Evolutionary conservation across 2,888 invertebrate species (phyloP).

Genomic region (Aphrophora alni): DNA sequence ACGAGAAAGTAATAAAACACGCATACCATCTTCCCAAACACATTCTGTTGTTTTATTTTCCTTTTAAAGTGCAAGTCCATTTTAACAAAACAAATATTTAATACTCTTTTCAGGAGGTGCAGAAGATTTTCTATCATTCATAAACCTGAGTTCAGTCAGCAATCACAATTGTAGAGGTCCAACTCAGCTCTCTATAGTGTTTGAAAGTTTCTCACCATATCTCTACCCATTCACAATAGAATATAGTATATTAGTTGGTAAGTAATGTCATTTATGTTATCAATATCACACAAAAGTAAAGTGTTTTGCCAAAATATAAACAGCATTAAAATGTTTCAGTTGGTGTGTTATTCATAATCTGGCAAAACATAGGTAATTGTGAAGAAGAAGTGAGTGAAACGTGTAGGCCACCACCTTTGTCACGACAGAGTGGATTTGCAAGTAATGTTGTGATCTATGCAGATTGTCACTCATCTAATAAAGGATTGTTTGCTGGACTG

Average conservation of each 20-base stretch:
- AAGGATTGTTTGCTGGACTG: conserved; percentile 75
- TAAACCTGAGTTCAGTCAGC: conserved; percentile 15
- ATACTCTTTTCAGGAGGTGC: background rate
- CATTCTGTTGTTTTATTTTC: too few species aligned
- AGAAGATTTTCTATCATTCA: conserved; percentile 12
- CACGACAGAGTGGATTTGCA: conserved; percentile 41
- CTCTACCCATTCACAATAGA: conserved; percentile 82
- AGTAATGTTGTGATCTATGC: conserved; percentile 69
- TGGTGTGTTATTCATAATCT: conserved; percentile 75
- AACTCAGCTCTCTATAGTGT: conserved; percentile 47
- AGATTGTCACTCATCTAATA: conserved; percentile 79
- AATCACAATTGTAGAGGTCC: conserved; percentile 46
- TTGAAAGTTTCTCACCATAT: conserved; percentile 72
- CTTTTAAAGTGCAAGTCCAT: too few species aligned
- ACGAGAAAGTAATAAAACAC: too few species aligned
- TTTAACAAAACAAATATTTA: too few species aligned
- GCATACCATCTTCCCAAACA: too few species aligned
- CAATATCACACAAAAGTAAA: too few species aligned
- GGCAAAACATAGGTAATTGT: conserved; percentile 74
- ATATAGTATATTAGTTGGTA: conserved; percentile 78
- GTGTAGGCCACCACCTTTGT: conserved; percentile 44
- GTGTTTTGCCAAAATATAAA: too few species aligned
- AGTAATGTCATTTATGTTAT: conserved; percentile 46
- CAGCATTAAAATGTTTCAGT: conserved; percentile 59
- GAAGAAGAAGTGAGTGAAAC: conserved; percentile 45